These are phyloP conservation scores for Batillaria attramentaria DNA, from an alignment of 1,140 invertebrate species.

Conservation along the genomic window DNA sequence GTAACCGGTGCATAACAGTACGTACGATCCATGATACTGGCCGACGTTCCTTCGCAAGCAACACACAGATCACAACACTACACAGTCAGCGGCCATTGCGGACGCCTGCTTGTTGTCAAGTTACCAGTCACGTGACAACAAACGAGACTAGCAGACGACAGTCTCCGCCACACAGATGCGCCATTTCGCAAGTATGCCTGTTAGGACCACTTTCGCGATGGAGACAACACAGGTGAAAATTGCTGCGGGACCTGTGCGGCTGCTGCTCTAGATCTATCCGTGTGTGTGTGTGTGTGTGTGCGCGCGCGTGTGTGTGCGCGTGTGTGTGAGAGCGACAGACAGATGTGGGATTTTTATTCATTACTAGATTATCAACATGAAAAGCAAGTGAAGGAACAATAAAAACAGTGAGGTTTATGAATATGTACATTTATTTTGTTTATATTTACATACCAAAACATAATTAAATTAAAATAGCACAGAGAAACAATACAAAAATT, in stretches of 20 bases:
- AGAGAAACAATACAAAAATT: too few relatives aligned
- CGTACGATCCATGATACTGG: constrained; percentile 36
- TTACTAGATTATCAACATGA: too few relatives aligned
- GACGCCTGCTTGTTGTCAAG: constrained; percentile 37
- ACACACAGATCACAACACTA: not conserved
- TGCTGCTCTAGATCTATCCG: not conserved
- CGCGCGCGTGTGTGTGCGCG: not conserved
- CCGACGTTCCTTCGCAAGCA: not conserved
- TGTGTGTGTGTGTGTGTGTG: not conserved
- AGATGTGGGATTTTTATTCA: too few relatives aligned
- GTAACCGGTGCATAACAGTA: not conserved
- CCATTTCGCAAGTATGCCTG: not conserved
- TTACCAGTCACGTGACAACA: constrained; percentile 50
- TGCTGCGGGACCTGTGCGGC: too few relatives aligned
- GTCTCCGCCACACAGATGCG: not conserved
- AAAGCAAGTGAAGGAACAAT: too few relatives aligned
- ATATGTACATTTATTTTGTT: too few relatives aligned
- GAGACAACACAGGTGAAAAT: not conserved
- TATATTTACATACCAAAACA: too few relatives aligned
- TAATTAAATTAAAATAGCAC: too few relatives aligned
- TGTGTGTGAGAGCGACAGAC: not conserved
- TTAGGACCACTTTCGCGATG: not conserved
- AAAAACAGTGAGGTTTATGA: too few relatives aligned
- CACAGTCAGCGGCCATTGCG: constrained; percentile 34
- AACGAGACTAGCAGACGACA: constrained; percentile 8